Conservation (phyloP, 1,140 invertebrate species). For the Stenopsyche tienmushanensis region DNA sequence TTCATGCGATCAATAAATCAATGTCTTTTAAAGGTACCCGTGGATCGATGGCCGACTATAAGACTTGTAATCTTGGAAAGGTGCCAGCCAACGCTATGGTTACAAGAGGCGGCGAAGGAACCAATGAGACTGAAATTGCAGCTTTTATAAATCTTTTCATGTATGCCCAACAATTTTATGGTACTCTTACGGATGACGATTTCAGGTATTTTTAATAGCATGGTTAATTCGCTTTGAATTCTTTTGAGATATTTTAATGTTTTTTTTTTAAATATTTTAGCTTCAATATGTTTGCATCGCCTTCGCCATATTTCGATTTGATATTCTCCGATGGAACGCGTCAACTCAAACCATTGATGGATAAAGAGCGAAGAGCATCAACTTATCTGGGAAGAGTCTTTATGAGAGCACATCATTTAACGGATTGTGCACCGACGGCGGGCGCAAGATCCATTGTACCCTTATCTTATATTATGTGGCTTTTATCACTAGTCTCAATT, state of each 20-base stretch:
- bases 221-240: too few species aligned
- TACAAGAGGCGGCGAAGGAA: conserved; percentile 70
- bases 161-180: conserved; percentile 90
- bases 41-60: conserved; percentile 75
- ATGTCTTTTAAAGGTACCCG: conserved; percentile 63
- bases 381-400: conserved; percentile 73
- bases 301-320: conserved; percentile 76
- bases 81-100: conserved; percentile 92
- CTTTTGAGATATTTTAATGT: too few species aligned
- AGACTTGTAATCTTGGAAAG: conserved; percentile 84
- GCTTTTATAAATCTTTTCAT: conserved; percentile 85
- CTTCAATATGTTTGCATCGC: conserved; percentile 87
- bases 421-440: conserved; percentile 62
- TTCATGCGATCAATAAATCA: neutral
- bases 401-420: conserved; percentile 72
- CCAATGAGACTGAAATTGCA: conserved; percentile 79
- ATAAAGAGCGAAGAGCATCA: conserved; percentile 61
- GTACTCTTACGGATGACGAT: conserved; percentile 78
- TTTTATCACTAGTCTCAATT: too few species aligned
- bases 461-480: neutral
- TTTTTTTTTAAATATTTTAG: conserved; percentile 53
- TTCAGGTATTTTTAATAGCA: conserved; percentile 61
- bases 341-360: conserved; percentile 71
- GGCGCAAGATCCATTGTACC: neutral
- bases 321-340: conserved; percentile 92